phyloP scores from a whole-genome alignment of 1,140 invertebrate genomes.

The Druon quercuslanigerum region DNA sequence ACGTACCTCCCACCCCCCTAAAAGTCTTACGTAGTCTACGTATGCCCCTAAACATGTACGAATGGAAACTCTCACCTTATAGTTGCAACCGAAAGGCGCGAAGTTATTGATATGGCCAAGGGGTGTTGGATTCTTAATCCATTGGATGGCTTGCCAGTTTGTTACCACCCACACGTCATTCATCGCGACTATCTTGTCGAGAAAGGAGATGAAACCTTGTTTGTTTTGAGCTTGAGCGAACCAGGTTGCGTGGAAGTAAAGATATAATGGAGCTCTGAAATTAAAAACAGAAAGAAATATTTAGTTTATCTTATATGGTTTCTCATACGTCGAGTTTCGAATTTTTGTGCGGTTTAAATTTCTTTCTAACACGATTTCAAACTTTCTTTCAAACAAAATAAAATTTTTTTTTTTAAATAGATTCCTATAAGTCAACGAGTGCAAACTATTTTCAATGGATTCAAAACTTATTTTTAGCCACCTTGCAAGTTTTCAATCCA shows the following conservation, averaged over 20 bases:
- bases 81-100: conserved; percentile 92
- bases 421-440: too few relatives aligned
- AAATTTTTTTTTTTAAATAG: too few relatives aligned
- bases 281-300: conserved; percentile 21
- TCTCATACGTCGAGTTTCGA: too few relatives aligned
- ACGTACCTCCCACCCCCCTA: too few relatives aligned
- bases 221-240: conserved; percentile 96
- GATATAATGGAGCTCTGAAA: conserved; percentile 90
- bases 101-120: conserved; percentile 86
- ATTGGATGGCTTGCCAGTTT: conserved; percentile 94
- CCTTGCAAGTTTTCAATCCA: too few relatives aligned
- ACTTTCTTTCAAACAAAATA: too few relatives aligned
- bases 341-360: too few relatives aligned
- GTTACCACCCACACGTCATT: conserved; percentile 94
- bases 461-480: too few relatives aligned
- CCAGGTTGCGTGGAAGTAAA: conserved; percentile 96
- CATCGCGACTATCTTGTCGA: conserved; percentile 92
- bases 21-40: too few relatives aligned
- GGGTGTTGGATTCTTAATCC: conserved; percentile 93
- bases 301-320: background rate
- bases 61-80: conserved; percentile 78
- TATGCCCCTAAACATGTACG: too few relatives aligned
- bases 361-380: too few relatives aligned
- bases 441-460: too few relatives aligned
- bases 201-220: conserved; percentile 93